Evolutionary conservation across 1,140 invertebrate species (phyloP).

Genomic region (Macrosteles quadrilineatus): DNA sequence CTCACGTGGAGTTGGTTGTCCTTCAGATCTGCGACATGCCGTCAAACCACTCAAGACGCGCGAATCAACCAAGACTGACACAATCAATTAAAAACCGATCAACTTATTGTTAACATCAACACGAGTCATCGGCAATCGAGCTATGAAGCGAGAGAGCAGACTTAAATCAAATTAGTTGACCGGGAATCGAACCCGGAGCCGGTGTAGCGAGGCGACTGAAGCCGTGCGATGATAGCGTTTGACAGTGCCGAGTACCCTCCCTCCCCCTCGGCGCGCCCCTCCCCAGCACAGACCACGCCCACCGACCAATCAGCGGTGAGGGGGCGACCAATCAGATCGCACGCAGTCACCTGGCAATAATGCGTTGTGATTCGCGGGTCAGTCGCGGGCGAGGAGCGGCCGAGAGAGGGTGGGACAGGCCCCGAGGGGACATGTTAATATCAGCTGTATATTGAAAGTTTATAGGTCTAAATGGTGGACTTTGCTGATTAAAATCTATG

Average conservation of each 20-base stretch:
- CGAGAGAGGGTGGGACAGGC: not conserved
- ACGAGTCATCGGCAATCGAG: constrained; percentile 9
- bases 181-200: constrained; percentile 15
- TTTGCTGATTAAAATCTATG: too few species aligned
- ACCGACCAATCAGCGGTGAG: not conserved
- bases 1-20: not conserved
- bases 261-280: not conserved
- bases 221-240: constrained; percentile 13
- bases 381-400: constrained; percentile 13
- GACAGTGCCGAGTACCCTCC: constrained; percentile 5
- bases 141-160: constrained; percentile 23
- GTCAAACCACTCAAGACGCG: not conserved
- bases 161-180: constrained; percentile 18
- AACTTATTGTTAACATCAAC: constrained; percentile 26
- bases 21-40: not conserved
- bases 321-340: constrained; percentile 6
- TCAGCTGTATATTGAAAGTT: too few species aligned
- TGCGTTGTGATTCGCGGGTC: constrained; percentile 27
- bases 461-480: too few species aligned
- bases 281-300: not conserved
- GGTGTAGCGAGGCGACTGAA: constrained; percentile 19
- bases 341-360: constrained; percentile 15
- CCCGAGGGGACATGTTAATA: not conserved
- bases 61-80: not conserved
- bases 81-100: constrained; percentile 10